phyloP scores from a whole-genome alignment of 2,888 invertebrate species.

The Lottia gigantea region DNA sequence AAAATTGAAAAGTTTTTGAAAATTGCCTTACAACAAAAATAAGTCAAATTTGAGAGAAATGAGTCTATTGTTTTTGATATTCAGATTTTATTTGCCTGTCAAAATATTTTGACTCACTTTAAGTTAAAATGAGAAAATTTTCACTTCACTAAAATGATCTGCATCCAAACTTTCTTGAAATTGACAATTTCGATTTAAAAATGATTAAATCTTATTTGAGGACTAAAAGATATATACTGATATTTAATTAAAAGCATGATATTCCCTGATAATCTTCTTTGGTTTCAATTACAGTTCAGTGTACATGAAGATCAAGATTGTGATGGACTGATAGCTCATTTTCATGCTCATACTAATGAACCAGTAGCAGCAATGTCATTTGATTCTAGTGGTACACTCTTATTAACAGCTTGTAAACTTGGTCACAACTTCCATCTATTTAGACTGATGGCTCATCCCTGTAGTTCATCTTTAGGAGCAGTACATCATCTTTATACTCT shows the following conservation, averaged over 20 bases:
- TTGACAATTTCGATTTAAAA: too few species aligned
- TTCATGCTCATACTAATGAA: constrained; percentile 79
- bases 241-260: not conserved
- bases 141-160: too few species aligned
- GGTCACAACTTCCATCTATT: constrained; percentile 98
- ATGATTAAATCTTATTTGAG: too few species aligned
- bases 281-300: constrained; percentile 66
- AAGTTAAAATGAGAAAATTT: too few species aligned
- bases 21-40: too few species aligned
- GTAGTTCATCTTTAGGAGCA: constrained; percentile 82
- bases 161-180: too few species aligned
- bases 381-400: constrained; percentile 88
- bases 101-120: too few species aligned
- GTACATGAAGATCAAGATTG: constrained; percentile 74
- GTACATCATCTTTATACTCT: constrained; percentile 91
- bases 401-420: constrained; percentile 89
- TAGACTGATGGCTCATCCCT: constrained; percentile 91
- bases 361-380: constrained; percentile 89
- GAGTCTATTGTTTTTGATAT: too few species aligned
- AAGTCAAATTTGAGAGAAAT: too few species aligned
- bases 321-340: constrained; percentile 71
- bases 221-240: too few species aligned
- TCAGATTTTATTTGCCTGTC: too few species aligned
- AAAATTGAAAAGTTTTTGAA: too few species aligned
- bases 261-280: not conserved